Evolutionary conservation across 2,113 vertebrate genomes (phyloP).

Genomic region (Camelus bactrianus): DNA sequence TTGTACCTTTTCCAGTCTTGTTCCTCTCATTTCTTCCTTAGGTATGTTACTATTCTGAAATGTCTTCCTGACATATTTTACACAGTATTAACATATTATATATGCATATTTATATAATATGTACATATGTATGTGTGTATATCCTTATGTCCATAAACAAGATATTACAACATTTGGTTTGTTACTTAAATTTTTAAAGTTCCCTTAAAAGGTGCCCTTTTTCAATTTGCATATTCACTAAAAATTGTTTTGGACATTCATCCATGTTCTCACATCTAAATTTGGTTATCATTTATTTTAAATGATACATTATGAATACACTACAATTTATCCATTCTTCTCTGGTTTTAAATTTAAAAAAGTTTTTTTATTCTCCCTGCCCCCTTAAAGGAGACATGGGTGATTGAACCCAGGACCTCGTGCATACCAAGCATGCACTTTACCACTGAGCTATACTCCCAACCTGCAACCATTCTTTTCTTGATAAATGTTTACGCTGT

Average conservation of each 20-base stretch:
- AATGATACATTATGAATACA: not conserved
- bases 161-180: not conserved
- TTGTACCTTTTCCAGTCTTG: not conserved
- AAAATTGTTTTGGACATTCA: not conserved
- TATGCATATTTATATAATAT: not conserved
- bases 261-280: not conserved
- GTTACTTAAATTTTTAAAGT: not conserved
- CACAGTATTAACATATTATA: not conserved
- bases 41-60: not conserved
- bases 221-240: not conserved
- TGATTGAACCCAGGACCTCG: too few relatives aligned
- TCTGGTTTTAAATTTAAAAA: too few relatives aligned
- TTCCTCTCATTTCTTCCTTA: not conserved
- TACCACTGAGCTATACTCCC: too few relatives aligned
- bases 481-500: not conserved
- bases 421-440: too few relatives aligned
- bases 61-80: not conserved
- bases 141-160: not conserved
- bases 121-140: not conserved
- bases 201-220: not conserved
- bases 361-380: too few relatives aligned
- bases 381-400: too few relatives aligned
- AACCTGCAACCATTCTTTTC: not conserved
- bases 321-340: not conserved
- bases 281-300: slow-evolving; percentile 14